Percentiles rank a stretch among this genome's conserved stretches.
Conservation (phyloP, 2,113 vertebrate species). For the Dendropsophus ebraccatus region DNA sequence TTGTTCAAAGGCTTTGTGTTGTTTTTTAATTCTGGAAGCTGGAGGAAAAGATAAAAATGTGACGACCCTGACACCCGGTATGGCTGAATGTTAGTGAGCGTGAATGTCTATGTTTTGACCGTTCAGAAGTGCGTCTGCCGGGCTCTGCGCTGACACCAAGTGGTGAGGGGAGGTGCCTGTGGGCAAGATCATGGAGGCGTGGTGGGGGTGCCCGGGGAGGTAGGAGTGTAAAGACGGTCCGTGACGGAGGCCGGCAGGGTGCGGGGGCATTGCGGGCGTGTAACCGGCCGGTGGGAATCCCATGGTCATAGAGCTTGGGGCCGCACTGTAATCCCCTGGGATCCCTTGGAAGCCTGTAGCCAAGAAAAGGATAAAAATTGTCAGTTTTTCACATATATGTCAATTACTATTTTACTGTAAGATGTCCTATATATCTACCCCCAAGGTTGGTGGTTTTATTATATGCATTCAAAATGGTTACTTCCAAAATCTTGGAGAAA, state of each 20-base stretch:
- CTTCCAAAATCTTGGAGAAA: neutral
- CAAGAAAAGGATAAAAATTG: neutral
- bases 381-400: neutral
- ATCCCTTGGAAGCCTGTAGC: slow-evolving; percentile 78
- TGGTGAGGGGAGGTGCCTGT: slow-evolving; percentile 44
- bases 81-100: slow-evolving; percentile 73
- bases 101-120: slow-evolving; percentile 78
- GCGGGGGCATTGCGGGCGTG: slow-evolving; percentile 76
- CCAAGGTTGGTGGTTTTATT: neutral
- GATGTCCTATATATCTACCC: neutral
- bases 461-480: neutral
- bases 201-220: slow-evolving; percentile 59
- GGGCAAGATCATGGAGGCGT: slow-evolving; percentile 57
- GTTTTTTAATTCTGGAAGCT: slow-evolving; percentile 44
- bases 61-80: slow-evolving; percentile 35
- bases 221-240: slow-evolving; percentile 54
- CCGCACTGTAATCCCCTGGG: slow-evolving; percentile 72
- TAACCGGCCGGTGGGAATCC: slow-evolving; percentile 76
- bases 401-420: neutral
- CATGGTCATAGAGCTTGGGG: slow-evolving; percentile 61
- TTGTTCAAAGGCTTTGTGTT: slow-evolving; percentile 21
- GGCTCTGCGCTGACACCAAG: slow-evolving; percentile 45
- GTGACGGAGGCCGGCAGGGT: slow-evolving; percentile 66
- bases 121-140: slow-evolving; percentile 71
- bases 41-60: slow-evolving; percentile 38